A percentile compares a stretch with the other conserved stretches of the same genome.
Conservation (phyloP, 2,113 vertebrate species). For the Pseudolaguvia tuberculata region DNA sequence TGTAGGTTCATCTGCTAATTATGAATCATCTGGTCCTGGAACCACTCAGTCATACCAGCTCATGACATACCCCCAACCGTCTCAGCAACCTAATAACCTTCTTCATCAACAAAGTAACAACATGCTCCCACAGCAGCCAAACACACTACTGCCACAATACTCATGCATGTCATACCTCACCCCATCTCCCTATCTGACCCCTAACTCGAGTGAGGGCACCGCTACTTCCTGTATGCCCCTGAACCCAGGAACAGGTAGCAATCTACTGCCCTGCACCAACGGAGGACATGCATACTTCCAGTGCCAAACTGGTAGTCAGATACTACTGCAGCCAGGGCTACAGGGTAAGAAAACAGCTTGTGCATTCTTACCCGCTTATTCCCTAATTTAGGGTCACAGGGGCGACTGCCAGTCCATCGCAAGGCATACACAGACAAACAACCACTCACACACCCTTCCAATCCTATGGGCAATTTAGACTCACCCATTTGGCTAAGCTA, state of each 20-base stretch:
- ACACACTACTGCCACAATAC: conserved; percentile 52
- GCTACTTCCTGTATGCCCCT: conserved; percentile 65
- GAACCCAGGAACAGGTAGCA: conserved; percentile 57
- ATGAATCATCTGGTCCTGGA: conserved; percentile 64
- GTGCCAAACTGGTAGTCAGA: conserved; percentile 60
- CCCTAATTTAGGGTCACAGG: too few relatives aligned
- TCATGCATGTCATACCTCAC: conserved; percentile 66
- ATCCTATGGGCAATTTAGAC: too few relatives aligned
- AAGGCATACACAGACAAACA: too few relatives aligned
- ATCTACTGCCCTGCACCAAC: conserved; percentile 59
- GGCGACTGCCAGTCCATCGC: too few relatives aligned
- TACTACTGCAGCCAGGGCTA: conserved; percentile 66
- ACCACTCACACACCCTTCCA: too few relatives aligned
- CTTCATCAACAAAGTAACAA: conserved; percentile 23
- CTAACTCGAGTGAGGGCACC: conserved; percentile 61
- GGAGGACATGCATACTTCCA: conserved; percentile 64
- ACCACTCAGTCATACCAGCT: conserved; percentile 58
- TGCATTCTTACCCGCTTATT: too few relatives aligned
- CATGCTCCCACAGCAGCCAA: conserved; percentile 37
- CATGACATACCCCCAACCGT: conserved; percentile 42
- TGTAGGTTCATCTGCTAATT: conserved; percentile 49
- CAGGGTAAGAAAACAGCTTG: conserved; percentile 39
- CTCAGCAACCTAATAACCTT: conserved; percentile 47
- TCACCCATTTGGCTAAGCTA: too few relatives aligned
- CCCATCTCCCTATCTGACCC: conserved; percentile 65